Conservation (phyloP, 2,888 invertebrate genomes). For the Oxyteleia sp. region DNA sequence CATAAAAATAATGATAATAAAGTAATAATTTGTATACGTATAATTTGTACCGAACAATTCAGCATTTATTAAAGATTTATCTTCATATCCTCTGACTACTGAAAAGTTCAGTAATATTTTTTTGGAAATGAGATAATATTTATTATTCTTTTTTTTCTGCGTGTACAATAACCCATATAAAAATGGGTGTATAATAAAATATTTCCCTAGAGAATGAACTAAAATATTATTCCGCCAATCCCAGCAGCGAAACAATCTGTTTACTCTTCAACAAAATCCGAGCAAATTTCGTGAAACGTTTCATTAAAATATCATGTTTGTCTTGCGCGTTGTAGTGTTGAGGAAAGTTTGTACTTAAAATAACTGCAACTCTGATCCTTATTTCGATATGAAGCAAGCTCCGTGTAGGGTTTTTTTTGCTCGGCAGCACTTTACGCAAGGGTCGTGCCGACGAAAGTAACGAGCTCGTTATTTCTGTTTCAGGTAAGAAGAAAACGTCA, state of each 20-base stretch:
- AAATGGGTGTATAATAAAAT: too few species aligned
- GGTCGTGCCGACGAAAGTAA: constrained; percentile 76
- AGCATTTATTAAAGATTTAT: too few species aligned
- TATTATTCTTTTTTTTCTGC: too few species aligned
- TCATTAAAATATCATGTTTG: constrained; percentile 66
- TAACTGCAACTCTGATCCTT: constrained; percentile 69
- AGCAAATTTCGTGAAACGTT: constrained; percentile 40
- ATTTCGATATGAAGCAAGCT: constrained; percentile 70
- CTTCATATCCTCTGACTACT: too few species aligned
- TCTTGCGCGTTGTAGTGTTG: constrained; percentile 55
- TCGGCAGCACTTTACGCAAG: constrained; percentile 69
- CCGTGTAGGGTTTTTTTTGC: constrained; percentile 60
- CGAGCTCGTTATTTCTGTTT: constrained; percentile 80
- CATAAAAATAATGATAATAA: too few species aligned
- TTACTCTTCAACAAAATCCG: constrained; percentile 11
- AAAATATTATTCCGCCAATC: too few species aligned
- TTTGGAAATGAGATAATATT: too few species aligned
- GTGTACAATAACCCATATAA: too few species aligned
- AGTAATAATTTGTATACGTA: too few species aligned
- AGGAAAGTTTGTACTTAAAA: constrained; percentile 71
- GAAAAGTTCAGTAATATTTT: too few species aligned
- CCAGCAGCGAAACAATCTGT: constrained; percentile 3
- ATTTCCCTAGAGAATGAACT: too few species aligned
- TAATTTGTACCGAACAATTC: too few species aligned
- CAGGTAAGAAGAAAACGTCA: constrained; percentile 79